Conservation (phyloP, 1,140 invertebrate genomes). For the Centruroides vittatus region DNA sequence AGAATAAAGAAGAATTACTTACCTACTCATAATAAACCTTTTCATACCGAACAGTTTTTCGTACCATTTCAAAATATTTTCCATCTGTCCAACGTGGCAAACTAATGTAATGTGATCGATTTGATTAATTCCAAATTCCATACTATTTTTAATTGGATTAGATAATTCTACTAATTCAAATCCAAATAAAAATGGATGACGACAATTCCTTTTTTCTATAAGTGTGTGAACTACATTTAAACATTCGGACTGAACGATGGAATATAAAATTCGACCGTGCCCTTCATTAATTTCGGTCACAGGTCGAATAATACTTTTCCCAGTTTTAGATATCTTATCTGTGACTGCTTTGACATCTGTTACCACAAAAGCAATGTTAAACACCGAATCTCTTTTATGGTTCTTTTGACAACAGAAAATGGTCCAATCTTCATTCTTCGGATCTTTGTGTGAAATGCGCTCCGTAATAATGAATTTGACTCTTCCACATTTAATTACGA, state of each 20-base stretch:
- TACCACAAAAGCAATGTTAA: conserved; percentile 36
- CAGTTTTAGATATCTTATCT: conserved; percentile 19
- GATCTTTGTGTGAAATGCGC: neutral
- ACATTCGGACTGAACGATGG: conserved; percentile 33
- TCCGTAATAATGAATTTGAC: conserved; percentile 31
- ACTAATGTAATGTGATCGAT: conserved; percentile 37
- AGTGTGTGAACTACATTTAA: conserved; percentile 37
- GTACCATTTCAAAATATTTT: conserved; percentile 33
- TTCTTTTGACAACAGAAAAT: conserved; percentile 23
- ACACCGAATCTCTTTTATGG: conserved; percentile 30
- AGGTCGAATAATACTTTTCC: conserved; percentile 22
- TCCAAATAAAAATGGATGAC: conserved; percentile 31
- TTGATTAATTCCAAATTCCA: conserved; percentile 17
- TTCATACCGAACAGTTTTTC: conserved; percentile 35
- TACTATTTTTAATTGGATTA: neutral
- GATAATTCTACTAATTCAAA: conserved; percentile 21
- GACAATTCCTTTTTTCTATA: conserved; percentile 29
- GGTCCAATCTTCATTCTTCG: conserved; percentile 19
- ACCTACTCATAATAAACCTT: conserved; percentile 36
- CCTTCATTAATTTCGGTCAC: conserved; percentile 22
- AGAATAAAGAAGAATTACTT: conserved; percentile 2
- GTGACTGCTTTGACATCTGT: conserved; percentile 27
- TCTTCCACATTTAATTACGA: conserved; percentile 27
- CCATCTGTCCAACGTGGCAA: conserved; percentile 27
- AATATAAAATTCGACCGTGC: conserved; percentile 27